Conservation (phyloP, 2,888 invertebrate genomes). For the Epinotia nisella region DNA sequence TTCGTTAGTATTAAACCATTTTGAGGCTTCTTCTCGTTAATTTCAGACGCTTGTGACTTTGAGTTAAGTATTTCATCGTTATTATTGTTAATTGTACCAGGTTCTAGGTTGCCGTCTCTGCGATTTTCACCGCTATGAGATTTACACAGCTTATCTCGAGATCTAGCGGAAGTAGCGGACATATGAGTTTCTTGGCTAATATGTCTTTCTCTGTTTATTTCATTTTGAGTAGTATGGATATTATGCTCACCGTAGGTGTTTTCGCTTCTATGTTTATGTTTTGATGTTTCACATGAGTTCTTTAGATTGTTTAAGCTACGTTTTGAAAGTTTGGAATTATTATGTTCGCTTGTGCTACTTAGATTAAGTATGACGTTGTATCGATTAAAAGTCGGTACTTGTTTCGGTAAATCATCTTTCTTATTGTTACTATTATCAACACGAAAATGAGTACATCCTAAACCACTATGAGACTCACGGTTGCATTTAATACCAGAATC, state of each 20-base stretch:
- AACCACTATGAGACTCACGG: not conserved
- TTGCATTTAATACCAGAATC: constrained; percentile 7
- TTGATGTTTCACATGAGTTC: not conserved
- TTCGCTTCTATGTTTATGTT: not conserved
- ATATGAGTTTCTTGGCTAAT: not conserved
- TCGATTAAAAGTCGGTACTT: not conserved
- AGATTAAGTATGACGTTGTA: not conserved
- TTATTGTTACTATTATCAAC: not conserved
- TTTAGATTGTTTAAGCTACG: not conserved
- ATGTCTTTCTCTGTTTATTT: not conserved
- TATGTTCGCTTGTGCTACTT: not conserved
- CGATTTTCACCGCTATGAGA: not conserved
- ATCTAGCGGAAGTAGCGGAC: not conserved
- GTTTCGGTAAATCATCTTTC: not conserved
- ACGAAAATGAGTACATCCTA: not conserved
- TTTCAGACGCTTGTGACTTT: not conserved
- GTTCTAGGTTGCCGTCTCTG: not conserved
- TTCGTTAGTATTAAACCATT: not conserved
- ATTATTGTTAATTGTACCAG: not conserved
- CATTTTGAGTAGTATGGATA: not conserved
- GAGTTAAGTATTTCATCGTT: not conserved
- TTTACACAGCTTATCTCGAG: not conserved
- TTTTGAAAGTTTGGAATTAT: not conserved
- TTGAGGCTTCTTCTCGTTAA: not conserved
- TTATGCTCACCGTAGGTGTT: not conserved